Evolutionary conservation across 2,797 vertebrate genomes (phyloP).

Genomic region (Coreius guichenoti): DNA sequence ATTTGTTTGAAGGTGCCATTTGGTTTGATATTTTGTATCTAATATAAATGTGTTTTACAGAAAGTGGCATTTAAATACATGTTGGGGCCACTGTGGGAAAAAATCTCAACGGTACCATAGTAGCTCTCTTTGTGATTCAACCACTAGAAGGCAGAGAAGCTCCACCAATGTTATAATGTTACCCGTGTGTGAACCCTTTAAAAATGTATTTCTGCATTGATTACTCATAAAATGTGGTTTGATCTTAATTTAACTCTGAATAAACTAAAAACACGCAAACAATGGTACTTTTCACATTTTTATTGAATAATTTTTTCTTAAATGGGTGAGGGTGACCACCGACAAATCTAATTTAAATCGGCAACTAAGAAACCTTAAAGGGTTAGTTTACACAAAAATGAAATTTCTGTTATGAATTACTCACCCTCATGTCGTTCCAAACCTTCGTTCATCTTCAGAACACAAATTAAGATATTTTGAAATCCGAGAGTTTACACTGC

Average conservation of each 20-base stretch:
- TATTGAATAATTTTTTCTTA: background rate
- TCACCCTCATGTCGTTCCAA: no score
- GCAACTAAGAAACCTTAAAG: background rate
- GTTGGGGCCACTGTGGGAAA: background rate
- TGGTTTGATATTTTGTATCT: background rate
- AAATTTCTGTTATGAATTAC: no score
- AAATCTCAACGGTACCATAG: background rate
- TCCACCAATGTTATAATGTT: background rate
- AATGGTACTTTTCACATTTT: background rate
- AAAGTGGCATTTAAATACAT: background rate
- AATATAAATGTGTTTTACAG: background rate
- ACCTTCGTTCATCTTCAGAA: no score
- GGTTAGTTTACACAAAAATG: no score
- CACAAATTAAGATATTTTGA: no score
- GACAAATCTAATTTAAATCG: background rate
- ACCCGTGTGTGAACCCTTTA: background rate
- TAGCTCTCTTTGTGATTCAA: background rate
- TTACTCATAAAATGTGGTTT: background rate
- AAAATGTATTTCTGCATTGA: background rate
- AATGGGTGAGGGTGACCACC: no score
- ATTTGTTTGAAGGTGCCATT: background rate
- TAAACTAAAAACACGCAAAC: background rate
- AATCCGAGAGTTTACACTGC: no score
- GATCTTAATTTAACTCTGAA: background rate
- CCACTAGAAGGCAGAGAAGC: slow-evolving; percentile 39